Percentiles rank a stretch among this genome's conserved stretches.
These are phyloP conservation scores for Ramazzottius varieornatus DNA, from an alignment of 2,888 invertebrate species.

Conservation along the genomic window DNA sequence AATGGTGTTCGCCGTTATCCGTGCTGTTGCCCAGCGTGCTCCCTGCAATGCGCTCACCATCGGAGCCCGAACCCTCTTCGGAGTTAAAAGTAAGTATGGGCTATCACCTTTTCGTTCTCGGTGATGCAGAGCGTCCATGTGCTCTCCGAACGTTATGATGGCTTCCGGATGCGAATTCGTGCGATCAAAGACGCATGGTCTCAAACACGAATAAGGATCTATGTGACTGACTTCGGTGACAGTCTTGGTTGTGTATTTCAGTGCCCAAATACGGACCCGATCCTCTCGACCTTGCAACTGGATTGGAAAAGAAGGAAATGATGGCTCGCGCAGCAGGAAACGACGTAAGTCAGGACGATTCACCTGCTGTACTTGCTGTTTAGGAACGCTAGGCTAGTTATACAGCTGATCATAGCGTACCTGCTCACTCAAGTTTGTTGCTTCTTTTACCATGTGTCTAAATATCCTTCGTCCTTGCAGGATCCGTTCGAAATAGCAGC, in stretches of 20 bases:
- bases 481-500: constrained; percentile 39
- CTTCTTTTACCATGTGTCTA: constrained; percentile 8
- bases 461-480: constrained; percentile 10
- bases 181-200: too few relatives aligned
- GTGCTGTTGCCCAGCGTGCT: background rate
- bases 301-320: constrained; percentile 64
- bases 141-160: too few relatives aligned
- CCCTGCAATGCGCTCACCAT: background rate
- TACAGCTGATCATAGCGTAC: too few relatives aligned
- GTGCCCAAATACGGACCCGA: constrained; percentile 29
- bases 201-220: too few relatives aligned
- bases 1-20: background rate
- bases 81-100: background rate
- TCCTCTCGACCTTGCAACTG: constrained; percentile 71
- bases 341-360: constrained; percentile 29
- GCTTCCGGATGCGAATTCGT: too few relatives aligned
- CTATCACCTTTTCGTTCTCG: background rate
- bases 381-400: too few relatives aligned
- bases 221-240: background rate
- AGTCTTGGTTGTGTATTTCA: background rate
- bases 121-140: background rate
- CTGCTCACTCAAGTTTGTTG: background rate
- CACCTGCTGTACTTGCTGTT: background rate
- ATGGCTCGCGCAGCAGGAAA: constrained; percentile 60
- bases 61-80: background rate